phyloP scores from a whole-genome alignment of 2,113 vertebrate genomes.

The Mugil cephalus region DNA sequence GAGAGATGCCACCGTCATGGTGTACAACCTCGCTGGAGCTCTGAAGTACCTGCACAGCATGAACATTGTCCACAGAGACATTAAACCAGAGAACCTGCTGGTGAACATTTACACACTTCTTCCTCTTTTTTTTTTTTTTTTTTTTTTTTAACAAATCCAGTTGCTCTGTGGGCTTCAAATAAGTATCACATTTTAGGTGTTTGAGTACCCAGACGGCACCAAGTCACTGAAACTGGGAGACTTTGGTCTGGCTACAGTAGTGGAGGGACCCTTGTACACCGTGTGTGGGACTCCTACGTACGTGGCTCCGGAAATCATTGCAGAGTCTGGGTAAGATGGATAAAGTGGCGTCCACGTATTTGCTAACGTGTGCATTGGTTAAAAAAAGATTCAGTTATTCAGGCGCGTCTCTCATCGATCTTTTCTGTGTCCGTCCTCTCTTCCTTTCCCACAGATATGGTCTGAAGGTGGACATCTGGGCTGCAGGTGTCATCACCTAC shows the following conservation, averaged over 20 bases:
- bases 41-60: slow-evolving; percentile 94
- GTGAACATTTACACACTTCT: slow-evolving; percentile 67
- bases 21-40: slow-evolving; percentile 92
- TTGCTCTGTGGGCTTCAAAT: not conserved
- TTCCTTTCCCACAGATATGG: slow-evolving; percentile 87
- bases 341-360: too few species aligned
- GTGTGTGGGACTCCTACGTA: slow-evolving; percentile 98
- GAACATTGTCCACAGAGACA: slow-evolving; percentile 95
- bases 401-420: too few species aligned
- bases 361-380: too few species aligned
- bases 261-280: slow-evolving; percentile 94
- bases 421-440: not conserved
- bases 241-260: slow-evolving; percentile 95
- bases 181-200: slow-evolving; percentile 85
- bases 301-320: slow-evolving; percentile 97
- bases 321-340: slow-evolving; percentile 91
- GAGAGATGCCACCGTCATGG: slow-evolving; percentile 93
- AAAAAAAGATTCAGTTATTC: too few species aligned
- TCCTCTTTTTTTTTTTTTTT: not conserved
- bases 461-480: slow-evolving; percentile 98
- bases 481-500: slow-evolving; percentile 97
- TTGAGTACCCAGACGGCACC: slow-evolving; percentile 91
- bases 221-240: slow-evolving; percentile 97
- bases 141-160: not conserved
- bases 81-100: slow-evolving; percentile 98